A percentile compares a stretch with the other conserved stretches of the same genome.
Conservation (phyloP, 2,797 vertebrate genomes). For the Peromyscus eremicus region DNA sequence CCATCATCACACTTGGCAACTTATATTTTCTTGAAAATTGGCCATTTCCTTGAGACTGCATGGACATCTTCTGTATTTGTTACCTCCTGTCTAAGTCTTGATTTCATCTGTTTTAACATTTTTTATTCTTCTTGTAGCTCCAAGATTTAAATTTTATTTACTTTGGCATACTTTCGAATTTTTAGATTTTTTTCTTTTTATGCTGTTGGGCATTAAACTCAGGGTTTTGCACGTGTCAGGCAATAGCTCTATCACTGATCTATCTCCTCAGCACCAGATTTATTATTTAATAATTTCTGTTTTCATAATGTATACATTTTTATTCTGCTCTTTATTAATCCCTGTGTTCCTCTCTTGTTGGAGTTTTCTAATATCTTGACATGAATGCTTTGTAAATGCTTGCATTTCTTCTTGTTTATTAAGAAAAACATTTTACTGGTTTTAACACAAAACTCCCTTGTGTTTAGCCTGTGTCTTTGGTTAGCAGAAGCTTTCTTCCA, state of each 20-base stretch:
- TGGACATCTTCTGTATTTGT: not conserved
- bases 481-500: not conserved
- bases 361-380: not conserved
- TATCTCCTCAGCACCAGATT: not conserved
- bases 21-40: constrained; percentile 37
- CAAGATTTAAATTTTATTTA: not conserved
- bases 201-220: not conserved
- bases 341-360: not conserved
- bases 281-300: not conserved
- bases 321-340: not conserved
- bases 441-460: constrained; percentile 1
- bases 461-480: not conserved
- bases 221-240: too few relatives aligned
- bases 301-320: not conserved
- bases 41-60: not conserved
- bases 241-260: not conserved
- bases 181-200: not conserved
- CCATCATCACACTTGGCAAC: not conserved
- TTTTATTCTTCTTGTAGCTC: not conserved
- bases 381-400: not conserved
- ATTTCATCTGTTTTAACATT: not conserved
- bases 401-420: not conserved
- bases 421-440: not conserved
- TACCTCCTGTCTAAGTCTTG: not conserved
- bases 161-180: not conserved